Conservation (phyloP, 2,797 vertebrate species). For the Yasuhikotakia modesta region DNA sequence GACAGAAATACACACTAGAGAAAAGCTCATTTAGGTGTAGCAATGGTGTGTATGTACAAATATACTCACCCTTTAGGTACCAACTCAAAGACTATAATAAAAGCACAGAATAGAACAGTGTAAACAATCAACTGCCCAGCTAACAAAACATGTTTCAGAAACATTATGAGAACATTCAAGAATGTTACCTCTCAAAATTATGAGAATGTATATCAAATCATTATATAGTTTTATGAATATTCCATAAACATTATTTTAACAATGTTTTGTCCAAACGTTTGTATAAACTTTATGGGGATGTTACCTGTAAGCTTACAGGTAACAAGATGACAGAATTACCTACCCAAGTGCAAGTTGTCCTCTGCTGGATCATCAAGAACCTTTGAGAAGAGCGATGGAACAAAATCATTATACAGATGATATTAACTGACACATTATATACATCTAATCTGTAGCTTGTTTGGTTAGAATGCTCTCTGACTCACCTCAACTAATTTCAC, state of each 20-base stretch:
- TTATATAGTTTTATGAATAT: no score
- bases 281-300: no score
- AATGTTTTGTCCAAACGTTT: no score
- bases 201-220: no score
- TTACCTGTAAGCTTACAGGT: no score
- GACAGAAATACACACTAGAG: background rate
- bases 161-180: no score
- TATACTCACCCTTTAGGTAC: conserved; percentile 91
- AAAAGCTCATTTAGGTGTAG: background rate
- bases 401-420: background rate
- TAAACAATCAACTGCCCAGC: background rate
- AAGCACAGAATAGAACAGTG: conserved; percentile 39
- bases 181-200: no score
- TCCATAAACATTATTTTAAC: no score
- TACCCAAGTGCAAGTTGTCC: conserved; percentile 96
- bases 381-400: no score
- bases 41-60: background rate
- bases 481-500: conserved; percentile 94
- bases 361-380: conserved; percentile 94
- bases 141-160: no score
- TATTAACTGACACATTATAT: conserved; percentile 1
- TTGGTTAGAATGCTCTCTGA: background rate
- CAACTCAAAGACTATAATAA: conserved; percentile 92
- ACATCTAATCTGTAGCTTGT: conserved; percentile 1
- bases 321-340: conserved; percentile 47